These are phyloP conservation scores for Lacerta viridis DNA, from an alignment of 2,797 vertebrate species.

Conservation along the genomic window DNA sequence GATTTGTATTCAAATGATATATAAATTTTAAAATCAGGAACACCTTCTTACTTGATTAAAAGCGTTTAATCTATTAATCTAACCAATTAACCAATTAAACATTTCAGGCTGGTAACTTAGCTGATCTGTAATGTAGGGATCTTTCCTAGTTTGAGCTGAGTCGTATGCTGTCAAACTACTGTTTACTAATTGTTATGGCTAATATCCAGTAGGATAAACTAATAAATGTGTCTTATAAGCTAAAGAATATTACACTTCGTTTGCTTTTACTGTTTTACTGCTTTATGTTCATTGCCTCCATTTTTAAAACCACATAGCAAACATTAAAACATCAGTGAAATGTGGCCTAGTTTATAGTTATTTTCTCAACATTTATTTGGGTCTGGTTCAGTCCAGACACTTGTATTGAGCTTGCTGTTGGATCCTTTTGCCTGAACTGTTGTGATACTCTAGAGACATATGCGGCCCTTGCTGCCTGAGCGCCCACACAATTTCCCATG, in stretches of 20 bases:
- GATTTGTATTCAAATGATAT: conserved; percentile 3
- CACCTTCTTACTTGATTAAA: not conserved
- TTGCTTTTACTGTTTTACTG: not conserved
- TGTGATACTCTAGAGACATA: no score
- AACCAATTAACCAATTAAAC: not conserved
- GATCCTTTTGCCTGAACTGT: no score
- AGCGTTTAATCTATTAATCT: not conserved
- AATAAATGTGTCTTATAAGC: not conserved
- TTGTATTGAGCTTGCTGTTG: no score
- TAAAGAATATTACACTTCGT: not conserved
- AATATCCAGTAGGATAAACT: not conserved
- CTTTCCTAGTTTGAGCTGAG: not conserved
- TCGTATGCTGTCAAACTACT: no score
- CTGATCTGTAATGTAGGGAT: not conserved
- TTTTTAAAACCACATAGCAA: not conserved
- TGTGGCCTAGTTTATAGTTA: no score
- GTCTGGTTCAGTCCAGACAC: no score
- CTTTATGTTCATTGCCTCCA: not conserved
- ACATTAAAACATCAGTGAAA: no score
- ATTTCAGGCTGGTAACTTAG: not conserved
- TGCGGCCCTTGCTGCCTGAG: no score
- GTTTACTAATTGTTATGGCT: not conserved
- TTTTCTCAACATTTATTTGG: no score
- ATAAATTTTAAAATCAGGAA: not conserved
- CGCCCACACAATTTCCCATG: no score